Base-by-base conservation (phyloP, 2,113 vertebrate species). In the Taxidea taxus region DNA sequence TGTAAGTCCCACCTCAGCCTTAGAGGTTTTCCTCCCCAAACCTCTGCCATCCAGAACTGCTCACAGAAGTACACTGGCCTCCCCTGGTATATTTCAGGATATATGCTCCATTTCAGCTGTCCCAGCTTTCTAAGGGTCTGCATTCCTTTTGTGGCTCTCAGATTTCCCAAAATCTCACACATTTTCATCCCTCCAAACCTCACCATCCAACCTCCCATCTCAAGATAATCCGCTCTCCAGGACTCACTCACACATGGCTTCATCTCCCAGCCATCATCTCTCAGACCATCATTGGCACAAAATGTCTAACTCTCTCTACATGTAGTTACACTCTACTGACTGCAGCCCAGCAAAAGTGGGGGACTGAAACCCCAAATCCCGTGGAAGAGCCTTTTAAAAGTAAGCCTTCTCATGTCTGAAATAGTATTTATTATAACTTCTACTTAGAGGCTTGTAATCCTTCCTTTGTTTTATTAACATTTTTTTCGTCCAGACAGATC, bases 141-240 rank as follows among this genome's bases (percentile, higher is more conserved):
- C 97, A 95, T 96, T 95, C 91, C 96, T 98, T 97, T 97, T 97
- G 98, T 98, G 98, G 97, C 97, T 97, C 97, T 98, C 94, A 97
- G 97, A 98, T 95, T 97, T 96, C 90, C 97, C 97, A 7, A 92
- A 68, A 77, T 92, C 98, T 98, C 98, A 96, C 94, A 0, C 97
- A 96, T 96, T 87, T 64, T 66, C 96, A 96, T 97, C 70, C 62
- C 56, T 87, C 56, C 84, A 90, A 70, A 92, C 75, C 75, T 29
- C 90, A 77, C 92, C 96, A 95, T 96, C 87, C 86, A 91, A 47
- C 74, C 75, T 87, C 74, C 89, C 97, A 97, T 95, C 86, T 72
- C 47, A 58, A 95, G 80, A 92, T 10, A 58, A 75, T 64, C 51
- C 18, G 1, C 87, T 93, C 72, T 91, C n/a, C 0, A 34, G 84